Evolutionary conservation across 2,888 invertebrate species (phyloP).

Genomic region (Lycophotia porphyrea): DNA sequence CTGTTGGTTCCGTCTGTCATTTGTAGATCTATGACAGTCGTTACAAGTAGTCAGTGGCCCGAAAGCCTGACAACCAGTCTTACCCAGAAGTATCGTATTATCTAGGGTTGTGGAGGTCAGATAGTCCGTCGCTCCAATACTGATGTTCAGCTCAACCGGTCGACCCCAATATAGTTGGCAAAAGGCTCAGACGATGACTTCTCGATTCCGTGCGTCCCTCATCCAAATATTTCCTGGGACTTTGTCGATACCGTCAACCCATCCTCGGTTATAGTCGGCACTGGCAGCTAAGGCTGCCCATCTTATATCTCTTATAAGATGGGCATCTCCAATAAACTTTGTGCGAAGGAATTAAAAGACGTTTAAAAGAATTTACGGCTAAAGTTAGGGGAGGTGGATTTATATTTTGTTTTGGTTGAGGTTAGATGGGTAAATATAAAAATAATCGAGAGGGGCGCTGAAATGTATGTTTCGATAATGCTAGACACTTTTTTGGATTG

Average conservation of each 20-base stretch:
- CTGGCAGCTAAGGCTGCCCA: background rate
- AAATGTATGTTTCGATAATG: background rate
- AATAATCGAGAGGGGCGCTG: background rate
- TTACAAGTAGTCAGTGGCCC: too few relatives aligned
- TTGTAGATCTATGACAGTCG: too few relatives aligned
- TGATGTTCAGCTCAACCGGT: background rate
- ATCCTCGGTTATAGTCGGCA: too few relatives aligned
- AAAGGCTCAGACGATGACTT: background rate
- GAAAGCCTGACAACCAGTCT: background rate
- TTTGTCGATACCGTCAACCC: background rate
- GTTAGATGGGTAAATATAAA: background rate
- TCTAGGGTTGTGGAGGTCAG: background rate
- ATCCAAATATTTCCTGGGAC: background rate
- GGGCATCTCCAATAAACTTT: slow-evolving; percentile 32
- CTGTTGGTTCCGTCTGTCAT: background rate
- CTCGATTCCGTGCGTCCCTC: background rate
- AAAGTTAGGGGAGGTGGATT: slow-evolving; percentile 19
- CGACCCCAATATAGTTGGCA: background rate
- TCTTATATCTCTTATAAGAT: too few relatives aligned
- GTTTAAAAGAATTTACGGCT: slow-evolving; percentile 37
- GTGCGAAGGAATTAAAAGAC: slow-evolving; percentile 32
- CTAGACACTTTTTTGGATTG: background rate
- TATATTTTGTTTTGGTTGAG: slow-evolving; percentile 1
- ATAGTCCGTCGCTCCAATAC: background rate
- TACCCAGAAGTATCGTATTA: background rate